Conservation (phyloP, 2,888 invertebrate genomes). For the Empis stercorea region DNA sequence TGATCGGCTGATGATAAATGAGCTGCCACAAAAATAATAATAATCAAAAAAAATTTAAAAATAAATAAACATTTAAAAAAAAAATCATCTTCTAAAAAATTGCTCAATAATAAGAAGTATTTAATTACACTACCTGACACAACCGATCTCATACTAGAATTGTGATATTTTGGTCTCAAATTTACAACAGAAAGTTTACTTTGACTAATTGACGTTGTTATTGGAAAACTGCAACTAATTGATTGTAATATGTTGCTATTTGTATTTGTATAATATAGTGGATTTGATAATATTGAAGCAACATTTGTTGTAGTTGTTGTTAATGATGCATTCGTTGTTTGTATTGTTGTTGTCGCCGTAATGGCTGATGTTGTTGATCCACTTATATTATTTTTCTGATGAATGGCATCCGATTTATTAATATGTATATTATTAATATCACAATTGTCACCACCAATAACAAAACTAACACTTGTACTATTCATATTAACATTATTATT, state of each 20-base stretch:
- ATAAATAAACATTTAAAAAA: too few relatives aligned
- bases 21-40: constrained; percentile 1
- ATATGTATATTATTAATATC: background rate
- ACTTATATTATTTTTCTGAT: constrained; percentile 9
- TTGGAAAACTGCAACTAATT: constrained; percentile 5
- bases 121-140: constrained; percentile 25
- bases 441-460: background rate
- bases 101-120: too few relatives aligned
- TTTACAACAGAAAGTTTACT: constrained; percentile 19
- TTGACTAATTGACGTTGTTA: constrained; percentile 7
- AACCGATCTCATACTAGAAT: constrained; percentile 32
- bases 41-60: background rate
- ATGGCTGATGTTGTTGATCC: constrained; percentile 1
- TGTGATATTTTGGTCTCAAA: constrained; percentile 23
- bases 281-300: too few relatives aligned
- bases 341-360: constrained; percentile 3
- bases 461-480: background rate
- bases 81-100: too few relatives aligned
- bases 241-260: constrained; percentile 7
- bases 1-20: constrained; percentile 8
- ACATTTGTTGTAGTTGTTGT: constrained; percentile 2
- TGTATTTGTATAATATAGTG: background rate
- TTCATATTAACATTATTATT: too few relatives aligned
- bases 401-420: constrained; percentile 9
- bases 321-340: constrained; percentile 5